phyloP scores from a whole-genome alignment of 2,888 invertebrate genomes.

The Unio delphinus region DNA sequence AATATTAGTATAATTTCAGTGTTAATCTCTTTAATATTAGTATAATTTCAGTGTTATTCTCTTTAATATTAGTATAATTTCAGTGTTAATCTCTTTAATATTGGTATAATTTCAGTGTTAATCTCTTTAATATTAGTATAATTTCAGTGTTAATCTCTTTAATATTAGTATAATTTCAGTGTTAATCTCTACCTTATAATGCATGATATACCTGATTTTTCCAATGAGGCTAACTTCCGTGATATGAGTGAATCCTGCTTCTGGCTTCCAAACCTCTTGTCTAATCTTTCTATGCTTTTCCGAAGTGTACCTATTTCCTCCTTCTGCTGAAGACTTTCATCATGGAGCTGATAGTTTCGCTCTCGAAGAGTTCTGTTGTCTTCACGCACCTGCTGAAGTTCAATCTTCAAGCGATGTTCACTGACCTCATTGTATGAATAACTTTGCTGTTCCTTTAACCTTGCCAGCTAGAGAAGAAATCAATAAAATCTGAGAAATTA shows the following conservation, averaged over 20 bases:
- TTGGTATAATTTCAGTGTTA: too few species aligned
- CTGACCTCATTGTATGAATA: slow-evolving; percentile 26
- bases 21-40: too few species aligned
- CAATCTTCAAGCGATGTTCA: slow-evolving; percentile 45
- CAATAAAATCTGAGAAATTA: background rate
- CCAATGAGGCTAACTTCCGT: slow-evolving; percentile 5
- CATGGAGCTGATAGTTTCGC: slow-evolving; percentile 62
- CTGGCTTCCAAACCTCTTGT: slow-evolving; percentile 11
- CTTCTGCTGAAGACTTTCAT: slow-evolving; percentile 61
- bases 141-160: too few species aligned
- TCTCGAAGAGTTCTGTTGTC: slow-evolving; percentile 61
- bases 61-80: too few species aligned
- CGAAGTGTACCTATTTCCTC: slow-evolving; percentile 45
- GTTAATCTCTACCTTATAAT: too few species aligned
- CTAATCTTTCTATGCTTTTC: slow-evolving; percentile 31
- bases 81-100: too few species aligned
- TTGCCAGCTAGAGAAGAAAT: slow-evolving; percentile 26
- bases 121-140: too few species aligned
- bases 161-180: too few species aligned
- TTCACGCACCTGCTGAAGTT: slow-evolving; percentile 59
- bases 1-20: too few species aligned
- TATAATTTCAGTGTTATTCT: too few species aligned
- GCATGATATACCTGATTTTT: slow-evolving; percentile 6
- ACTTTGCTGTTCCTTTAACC: slow-evolving; percentile 33
- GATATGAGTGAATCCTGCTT: slow-evolving; percentile 8